A percentile compares a stretch with the other conserved stretches of the same genome.
Evolutionary conservation across 2,797 vertebrate species (phyloP).

Genomic region (Halcyon smyrnensis): DNA sequence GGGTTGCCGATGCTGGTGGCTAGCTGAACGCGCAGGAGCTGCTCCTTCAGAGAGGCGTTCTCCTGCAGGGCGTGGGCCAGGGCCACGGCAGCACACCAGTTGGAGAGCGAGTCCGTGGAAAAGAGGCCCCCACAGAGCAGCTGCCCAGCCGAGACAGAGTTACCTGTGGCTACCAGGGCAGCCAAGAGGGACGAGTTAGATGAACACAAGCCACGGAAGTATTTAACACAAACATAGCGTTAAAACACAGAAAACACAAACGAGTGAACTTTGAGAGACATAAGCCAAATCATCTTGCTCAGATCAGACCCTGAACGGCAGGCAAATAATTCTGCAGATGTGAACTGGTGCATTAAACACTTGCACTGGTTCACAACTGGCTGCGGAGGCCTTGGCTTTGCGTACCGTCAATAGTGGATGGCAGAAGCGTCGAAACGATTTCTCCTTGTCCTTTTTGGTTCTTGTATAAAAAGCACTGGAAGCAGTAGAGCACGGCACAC

Average conservation of each 20-base stretch:
- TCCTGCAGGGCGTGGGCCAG: constrained; percentile 95
- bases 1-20: constrained; percentile 97
- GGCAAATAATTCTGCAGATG: not conserved
- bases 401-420: constrained; percentile 96
- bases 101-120: constrained; percentile 94
- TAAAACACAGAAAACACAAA: rapidly evolving
- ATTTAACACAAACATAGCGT: not conserved
- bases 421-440: constrained; percentile 94
- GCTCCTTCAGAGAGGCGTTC: constrained; percentile 94
- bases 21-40: constrained; percentile 94
- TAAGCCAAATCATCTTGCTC: not conserved
- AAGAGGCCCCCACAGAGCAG: constrained; percentile 96
- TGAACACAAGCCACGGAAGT: not conserved
- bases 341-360: not conserved
- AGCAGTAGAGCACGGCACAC: constrained; percentile 97
- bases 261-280: rapidly evolving
- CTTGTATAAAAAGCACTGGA: constrained; percentile 98
- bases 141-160: constrained; percentile 94
- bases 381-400: not conserved
- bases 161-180: constrained; percentile 82
- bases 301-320: not conserved
- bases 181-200: not conserved
- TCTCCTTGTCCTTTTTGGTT: constrained; percentile 97
- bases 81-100: constrained; percentile 97
- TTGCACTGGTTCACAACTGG: too few species aligned